phyloP scores from a whole-genome alignment of 2,113 vertebrate species.

The human (Homo sapiens) region DNA sequence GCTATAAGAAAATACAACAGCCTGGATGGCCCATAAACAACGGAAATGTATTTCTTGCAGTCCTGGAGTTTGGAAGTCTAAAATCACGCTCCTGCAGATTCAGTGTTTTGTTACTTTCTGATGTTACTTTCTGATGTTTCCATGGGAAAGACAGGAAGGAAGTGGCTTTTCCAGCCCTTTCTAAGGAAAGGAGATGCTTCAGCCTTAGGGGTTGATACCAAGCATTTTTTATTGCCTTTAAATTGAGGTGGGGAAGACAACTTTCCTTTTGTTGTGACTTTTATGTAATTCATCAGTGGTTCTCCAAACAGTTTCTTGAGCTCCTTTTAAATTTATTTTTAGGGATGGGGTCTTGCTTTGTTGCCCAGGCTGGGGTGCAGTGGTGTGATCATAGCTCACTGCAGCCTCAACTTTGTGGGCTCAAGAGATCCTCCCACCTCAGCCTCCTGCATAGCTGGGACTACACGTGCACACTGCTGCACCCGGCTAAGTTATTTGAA shows the following conservation, averaged over 20 bases:
- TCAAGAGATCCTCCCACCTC: too few species aligned
- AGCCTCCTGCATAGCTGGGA: too few species aligned
- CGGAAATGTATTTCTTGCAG: neutral
- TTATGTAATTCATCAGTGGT: neutral
- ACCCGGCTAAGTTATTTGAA: too few species aligned
- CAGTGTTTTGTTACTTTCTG: neutral
- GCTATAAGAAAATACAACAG: neutral
- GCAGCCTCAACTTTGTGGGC: too few species aligned
- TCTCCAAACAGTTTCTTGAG: neutral
- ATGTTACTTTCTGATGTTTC: neutral
- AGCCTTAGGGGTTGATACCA: rapidly evolving
- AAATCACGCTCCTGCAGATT: too few species aligned
- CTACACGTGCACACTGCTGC: too few species aligned
- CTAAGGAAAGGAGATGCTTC: neutral
- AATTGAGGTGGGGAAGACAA: rapidly evolving
- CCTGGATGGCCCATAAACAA: neutral
- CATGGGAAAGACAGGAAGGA: neutral
- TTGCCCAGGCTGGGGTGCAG: too few species aligned
- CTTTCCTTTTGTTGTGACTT: neutral
- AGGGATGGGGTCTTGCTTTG: too few species aligned
- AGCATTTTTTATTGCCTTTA: neutral
- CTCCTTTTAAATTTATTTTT: too few species aligned
- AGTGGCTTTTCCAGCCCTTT: neutral
- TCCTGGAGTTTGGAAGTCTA: neutral
- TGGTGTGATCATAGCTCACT: too few species aligned